phyloP scores from a whole-genome alignment of 1,140 invertebrate genomes.

The Pogonomyrmex californicus region DNA sequence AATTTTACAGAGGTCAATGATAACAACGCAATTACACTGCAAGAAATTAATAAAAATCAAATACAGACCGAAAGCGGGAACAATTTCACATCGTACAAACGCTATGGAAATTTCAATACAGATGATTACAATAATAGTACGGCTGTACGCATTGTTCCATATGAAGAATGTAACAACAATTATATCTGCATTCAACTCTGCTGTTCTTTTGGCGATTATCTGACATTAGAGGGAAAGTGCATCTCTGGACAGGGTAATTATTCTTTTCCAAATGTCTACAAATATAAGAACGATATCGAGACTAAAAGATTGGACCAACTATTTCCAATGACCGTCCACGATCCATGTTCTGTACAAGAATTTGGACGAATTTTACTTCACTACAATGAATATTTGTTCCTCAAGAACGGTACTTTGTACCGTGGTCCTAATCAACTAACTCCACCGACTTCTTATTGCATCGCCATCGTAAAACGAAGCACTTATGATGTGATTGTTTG shows the following conservation, averaged over 20 bases:
- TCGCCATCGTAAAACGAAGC: constrained; percentile 21
- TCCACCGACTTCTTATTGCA: constrained; percentile 66
- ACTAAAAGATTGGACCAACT: not conserved
- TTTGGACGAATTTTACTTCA: constrained; percentile 82
- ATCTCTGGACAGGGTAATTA: not conserved
- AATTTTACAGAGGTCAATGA: not conserved
- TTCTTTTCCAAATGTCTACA: constrained; percentile 23
- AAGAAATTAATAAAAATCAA: not conserved
- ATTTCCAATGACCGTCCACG: constrained; percentile 22
- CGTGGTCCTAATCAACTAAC: constrained; percentile 49
- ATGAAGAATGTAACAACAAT: not conserved
- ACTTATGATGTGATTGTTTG: constrained; percentile 68
- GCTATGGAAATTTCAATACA: not conserved
- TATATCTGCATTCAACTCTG: constrained; percentile 52
- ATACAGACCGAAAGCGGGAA: not conserved
- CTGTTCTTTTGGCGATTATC: not conserved
- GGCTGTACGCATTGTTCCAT: not conserved
- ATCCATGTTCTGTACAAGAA: constrained; percentile 57
- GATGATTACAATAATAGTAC: not conserved
- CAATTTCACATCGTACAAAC: not conserved
- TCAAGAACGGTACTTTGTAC: constrained; percentile 87
- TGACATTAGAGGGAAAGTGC: not conserved
- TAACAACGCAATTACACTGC: too few relatives aligned
- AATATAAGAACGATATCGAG: not conserved
- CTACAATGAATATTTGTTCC: constrained; percentile 86